Evolutionary conservation across 2,113 vertebrate species (phyloP), one percentile per base, ranked within the genome.

Genomic region (human): DNA sequence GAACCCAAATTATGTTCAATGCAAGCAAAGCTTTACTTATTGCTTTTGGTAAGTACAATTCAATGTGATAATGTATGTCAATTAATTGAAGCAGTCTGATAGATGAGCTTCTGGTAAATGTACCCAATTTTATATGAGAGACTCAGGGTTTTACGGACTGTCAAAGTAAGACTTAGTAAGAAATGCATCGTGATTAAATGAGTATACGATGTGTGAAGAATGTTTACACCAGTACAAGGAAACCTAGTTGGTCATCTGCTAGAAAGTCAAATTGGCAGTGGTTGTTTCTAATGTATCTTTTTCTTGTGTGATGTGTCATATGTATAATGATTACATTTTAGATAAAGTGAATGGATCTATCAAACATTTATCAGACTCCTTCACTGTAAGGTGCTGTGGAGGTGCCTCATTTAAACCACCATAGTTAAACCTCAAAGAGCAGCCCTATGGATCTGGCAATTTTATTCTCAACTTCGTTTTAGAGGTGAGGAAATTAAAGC

Each of bases 21-120:
- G 61, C 50, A 83, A 80, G 35, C 35, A 92, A 73, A 12, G 35
- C 73, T 76, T 90, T 94, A 72, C 84, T 92, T 90, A 90, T 84
- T 96, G 17, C 45, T 91, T 78, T 89, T 72, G 3, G 18, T 91
- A 83, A 70, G n/a, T 84, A 59, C n/a, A 96, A 80, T 87, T 94
- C 85, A 91, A 64, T 40, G 43, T 83, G 50, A 75, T 94, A 78
- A 88, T 73, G 75, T 85, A 50, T 85, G n/a, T 30, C 32, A 84
- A 32, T 81, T 85, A 89, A 66, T 72, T 80, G 84, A 92, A 87
- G 8, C 40, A 18, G 22, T 76, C 61, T 92, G 79, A 55, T 85
- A 85, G 38, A 87, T 52, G 43, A 95, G 12, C 23, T 35, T 32
- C 79, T 93, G 27, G 55, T 76, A 93, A 91, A 72, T 73, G 52